Evolutionary conservation across 1,140 invertebrate species (phyloP).

Genomic region (Drosophila murphyi): DNA sequence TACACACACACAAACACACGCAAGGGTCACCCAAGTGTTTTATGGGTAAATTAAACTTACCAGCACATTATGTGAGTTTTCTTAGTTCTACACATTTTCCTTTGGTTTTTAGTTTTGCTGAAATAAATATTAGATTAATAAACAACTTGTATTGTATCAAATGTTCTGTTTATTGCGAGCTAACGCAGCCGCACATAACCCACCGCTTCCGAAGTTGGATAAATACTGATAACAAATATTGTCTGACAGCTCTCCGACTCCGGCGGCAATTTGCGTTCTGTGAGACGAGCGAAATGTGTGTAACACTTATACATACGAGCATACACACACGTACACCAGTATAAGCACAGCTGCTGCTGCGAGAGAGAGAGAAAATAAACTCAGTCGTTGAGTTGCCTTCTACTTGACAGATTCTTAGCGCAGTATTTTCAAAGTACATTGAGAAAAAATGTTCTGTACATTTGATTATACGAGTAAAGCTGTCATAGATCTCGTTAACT

Average conservation of each 20-base stretch:
- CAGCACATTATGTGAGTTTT: neutral
- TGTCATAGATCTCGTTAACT: too few relatives aligned
- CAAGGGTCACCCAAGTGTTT: neutral
- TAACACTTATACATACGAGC: neutral
- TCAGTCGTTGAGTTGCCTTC: too few relatives aligned
- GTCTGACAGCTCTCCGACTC: neutral
- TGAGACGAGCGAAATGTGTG: neutral
- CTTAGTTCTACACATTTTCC: neutral
- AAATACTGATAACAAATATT: constrained; percentile 1
- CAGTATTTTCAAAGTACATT: too few relatives aligned
- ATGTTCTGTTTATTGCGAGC: neutral
- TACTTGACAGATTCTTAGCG: neutral
- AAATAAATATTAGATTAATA: neutral
- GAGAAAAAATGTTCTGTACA: too few relatives aligned
- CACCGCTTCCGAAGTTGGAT: neutral
- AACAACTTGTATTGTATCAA: neutral
- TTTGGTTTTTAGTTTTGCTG: neutral
- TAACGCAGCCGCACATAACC: neutral
- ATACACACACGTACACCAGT: neutral
- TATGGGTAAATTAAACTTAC: neutral
- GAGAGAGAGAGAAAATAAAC: too few relatives aligned
- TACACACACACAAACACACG: neutral
- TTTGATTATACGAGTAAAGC: too few relatives aligned
- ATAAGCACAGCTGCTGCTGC: neutral
- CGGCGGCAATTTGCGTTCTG: neutral